phyloP scores from a whole-genome alignment of 2,113 vertebrate genomes.

The Hippolais icterina region DNA sequence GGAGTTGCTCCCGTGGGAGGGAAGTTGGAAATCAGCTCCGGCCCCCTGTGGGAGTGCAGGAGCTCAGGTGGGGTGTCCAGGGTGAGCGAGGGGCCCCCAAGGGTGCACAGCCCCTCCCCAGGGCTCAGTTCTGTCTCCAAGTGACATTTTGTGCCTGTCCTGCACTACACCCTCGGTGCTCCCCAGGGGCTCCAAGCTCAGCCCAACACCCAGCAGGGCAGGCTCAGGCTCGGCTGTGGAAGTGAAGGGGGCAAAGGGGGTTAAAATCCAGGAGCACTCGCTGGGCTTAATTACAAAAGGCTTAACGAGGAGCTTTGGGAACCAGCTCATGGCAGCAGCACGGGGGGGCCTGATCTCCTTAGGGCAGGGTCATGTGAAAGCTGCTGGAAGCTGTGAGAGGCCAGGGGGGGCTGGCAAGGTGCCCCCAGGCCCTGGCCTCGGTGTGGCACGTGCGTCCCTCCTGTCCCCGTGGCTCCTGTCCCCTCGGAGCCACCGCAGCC shows the following conservation, averaged over 20 bases:
- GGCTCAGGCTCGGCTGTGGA: not conserved
- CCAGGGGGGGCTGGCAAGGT: fast-evolving
- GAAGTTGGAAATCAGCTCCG: fast-evolving
- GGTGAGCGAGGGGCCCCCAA: not conserved
- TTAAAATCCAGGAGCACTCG: not conserved
- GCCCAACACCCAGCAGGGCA: fast-evolving
- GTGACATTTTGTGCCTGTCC: not conserved
- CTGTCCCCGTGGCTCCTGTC: not conserved
- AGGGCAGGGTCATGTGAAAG: not conserved
- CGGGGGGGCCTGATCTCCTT: not conserved
- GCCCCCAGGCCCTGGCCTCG: not conserved
- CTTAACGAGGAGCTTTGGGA: not conserved
- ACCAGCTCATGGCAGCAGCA: fast-evolving
- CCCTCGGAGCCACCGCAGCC: fast-evolving
- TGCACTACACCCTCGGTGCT: not conserved
- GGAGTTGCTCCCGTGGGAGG: fast-evolving
- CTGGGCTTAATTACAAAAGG: not conserved
- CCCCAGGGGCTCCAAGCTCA: not conserved
- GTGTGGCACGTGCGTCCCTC: fast-evolving
- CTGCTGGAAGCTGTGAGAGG: not conserved
- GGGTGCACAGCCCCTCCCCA: not conserved
- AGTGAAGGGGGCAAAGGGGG: not conserved
- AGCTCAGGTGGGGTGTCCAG: not conserved
- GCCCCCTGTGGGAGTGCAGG: fast-evolving
- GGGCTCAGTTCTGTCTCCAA: not conserved